phyloP scores from a whole-genome alignment of 2,113 vertebrate species.

The Triplophysa siluroides region DNA sequence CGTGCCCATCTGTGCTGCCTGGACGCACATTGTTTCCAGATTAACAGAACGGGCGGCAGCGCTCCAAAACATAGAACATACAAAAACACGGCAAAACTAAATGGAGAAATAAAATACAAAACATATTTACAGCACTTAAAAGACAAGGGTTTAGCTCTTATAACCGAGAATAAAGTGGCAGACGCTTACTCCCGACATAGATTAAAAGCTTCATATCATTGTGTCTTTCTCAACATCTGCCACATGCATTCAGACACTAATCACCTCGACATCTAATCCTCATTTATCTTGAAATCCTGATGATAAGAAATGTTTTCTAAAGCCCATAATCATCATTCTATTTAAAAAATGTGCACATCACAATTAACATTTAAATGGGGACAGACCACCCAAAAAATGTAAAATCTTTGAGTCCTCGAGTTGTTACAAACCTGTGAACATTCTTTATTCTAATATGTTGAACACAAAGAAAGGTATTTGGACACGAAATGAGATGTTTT shows the following conservation, averaged over 20 bases:
- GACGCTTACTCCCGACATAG: neutral
- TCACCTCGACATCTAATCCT: neutral
- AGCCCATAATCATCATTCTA: too few species aligned
- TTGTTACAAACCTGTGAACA: too few species aligned
- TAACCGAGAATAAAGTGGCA: neutral
- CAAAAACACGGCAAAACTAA: neutral
- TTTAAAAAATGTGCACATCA: too few species aligned
- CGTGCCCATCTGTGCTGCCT: neutral
- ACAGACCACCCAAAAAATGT: too few species aligned
- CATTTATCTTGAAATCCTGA: neutral
- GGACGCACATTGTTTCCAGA: neutral
- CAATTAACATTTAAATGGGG: too few species aligned
- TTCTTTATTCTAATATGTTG: too few species aligned
- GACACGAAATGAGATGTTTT: too few species aligned
- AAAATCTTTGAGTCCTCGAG: too few species aligned
- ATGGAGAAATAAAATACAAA: too few species aligned
- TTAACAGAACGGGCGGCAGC: neutral
- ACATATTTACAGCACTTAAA: too few species aligned
- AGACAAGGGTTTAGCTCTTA: neutral
- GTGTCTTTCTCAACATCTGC: constrained; percentile 41
- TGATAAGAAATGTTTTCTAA: neutral
- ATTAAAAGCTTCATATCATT: neutral
- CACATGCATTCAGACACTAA: neutral
- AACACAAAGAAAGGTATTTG: too few species aligned
- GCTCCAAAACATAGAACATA: neutral